Evolutionary conservation across 2,113 vertebrate species (phyloP).

Genomic region (Aegotheles bennettii): DNA sequence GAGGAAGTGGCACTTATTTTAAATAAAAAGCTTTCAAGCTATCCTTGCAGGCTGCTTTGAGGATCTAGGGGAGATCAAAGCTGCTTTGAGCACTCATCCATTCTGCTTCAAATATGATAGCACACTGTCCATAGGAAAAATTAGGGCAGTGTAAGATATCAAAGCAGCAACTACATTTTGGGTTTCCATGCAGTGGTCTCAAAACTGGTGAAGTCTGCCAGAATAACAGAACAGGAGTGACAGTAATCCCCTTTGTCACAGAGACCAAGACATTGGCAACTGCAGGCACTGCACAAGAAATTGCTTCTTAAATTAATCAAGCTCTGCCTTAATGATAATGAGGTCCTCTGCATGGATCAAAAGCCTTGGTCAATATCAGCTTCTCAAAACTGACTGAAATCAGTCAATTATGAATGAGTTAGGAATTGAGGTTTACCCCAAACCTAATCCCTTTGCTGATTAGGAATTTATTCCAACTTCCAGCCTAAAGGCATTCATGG

Average conservation of each 20-base stretch:
- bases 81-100: conserved; percentile 55
- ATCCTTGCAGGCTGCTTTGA: conserved; percentile 57
- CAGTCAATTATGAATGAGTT: neutral
- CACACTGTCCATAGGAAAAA: conserved; percentile 1
- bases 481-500: neutral
- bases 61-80: conserved; percentile 63
- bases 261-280: neutral
- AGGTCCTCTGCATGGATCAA: neutral
- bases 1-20: conserved; percentile 62
- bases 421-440: neutral
- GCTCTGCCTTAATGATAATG: neutral
- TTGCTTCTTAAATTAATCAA: neutral
- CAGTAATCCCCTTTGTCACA: neutral
- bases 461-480: neutral
- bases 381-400: neutral
- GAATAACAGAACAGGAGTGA: neutral
- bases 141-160: conserved; percentile 3
- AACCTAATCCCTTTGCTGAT: conserved; percentile 6
- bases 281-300: neutral
- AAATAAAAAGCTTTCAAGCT: conserved; percentile 68
- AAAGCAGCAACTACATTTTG: conserved; percentile 2
- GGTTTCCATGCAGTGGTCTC: neutral
- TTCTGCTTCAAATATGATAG: conserved; percentile 32
- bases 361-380: neutral
- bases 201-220: conserved; percentile 17